Evolutionary conservation across 2,113 vertebrate species (phyloP).

Genomic region (Gobius niger): DNA sequence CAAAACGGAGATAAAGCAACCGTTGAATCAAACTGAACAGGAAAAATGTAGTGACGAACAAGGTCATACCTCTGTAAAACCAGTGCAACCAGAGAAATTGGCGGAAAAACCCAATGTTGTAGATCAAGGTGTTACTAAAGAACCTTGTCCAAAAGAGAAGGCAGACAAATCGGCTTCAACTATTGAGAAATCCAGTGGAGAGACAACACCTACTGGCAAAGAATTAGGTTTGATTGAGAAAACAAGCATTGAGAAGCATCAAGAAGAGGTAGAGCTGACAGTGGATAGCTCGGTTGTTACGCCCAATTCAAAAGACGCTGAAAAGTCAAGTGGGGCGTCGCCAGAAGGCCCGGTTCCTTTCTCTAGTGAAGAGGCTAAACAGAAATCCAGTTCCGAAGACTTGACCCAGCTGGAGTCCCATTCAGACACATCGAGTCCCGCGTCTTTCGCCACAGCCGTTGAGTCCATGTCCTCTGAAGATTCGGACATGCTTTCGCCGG

Average conservation of each 20-base stretch:
- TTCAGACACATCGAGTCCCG: not conserved
- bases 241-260: not conserved
- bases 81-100: not conserved
- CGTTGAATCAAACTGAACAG: not conserved
- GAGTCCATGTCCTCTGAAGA: constrained; percentile 5
- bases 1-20: not conserved
- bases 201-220: not conserved
- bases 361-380: not conserved
- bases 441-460: not conserved
- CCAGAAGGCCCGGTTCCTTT: not conserved
- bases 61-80: not conserved
- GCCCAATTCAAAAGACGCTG: not conserved
- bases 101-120: not conserved
- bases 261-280: not conserved
- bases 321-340: not conserved
- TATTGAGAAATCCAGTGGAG: not conserved
- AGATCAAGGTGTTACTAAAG: not conserved
- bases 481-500: not conserved
- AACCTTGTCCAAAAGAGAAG: not conserved
- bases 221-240: not conserved
- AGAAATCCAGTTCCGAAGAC: not conserved
- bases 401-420: not conserved
- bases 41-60: not conserved
- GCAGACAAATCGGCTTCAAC: not conserved
- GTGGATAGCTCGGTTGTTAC: not conserved